Evolutionary conservation across 2,113 vertebrate species (phyloP).

Genomic region (Stigmatopora argus): DNA sequence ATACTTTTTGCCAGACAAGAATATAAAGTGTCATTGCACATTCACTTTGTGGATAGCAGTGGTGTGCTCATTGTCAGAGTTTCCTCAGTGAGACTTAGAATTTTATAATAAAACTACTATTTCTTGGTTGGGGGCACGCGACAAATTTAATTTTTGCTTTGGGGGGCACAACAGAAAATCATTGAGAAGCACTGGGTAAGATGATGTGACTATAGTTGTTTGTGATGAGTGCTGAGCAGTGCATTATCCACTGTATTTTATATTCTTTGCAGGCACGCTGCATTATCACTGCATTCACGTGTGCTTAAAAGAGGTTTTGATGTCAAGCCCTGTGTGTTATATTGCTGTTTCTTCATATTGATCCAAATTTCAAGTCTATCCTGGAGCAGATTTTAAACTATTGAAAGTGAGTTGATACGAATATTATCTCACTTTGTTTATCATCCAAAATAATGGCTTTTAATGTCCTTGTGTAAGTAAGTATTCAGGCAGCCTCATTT

Average conservation of each 20-base stretch:
- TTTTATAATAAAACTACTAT: too few species aligned
- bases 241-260: slow-evolving; percentile 40
- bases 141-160: too few species aligned
- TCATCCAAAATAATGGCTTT: slow-evolving; percentile 33
- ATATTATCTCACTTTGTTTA: slow-evolving; percentile 24
- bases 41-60: too few species aligned
- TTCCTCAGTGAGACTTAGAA: too few species aligned
- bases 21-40: too few species aligned
- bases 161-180: too few species aligned
- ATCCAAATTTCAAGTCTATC: slow-evolving; percentile 42
- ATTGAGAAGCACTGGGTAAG: too few species aligned
- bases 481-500: not conserved
- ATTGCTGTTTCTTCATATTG: slow-evolving; percentile 35
- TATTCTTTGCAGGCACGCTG: slow-evolving; percentile 20
- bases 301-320: slow-evolving; percentile 36
- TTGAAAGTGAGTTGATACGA: slow-evolving; percentile 12
- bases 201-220: too few species aligned
- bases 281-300: slow-evolving; percentile 21
- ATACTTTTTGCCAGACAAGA: too few species aligned
- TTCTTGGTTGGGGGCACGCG: too few species aligned
- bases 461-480: slow-evolving; percentile 8
- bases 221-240: slow-evolving; percentile 25
- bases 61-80: too few species aligned
- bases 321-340: slow-evolving; percentile 45
- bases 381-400: slow-evolving; percentile 25